Conservation (phyloP, 2,888 invertebrate genomes). For the Drosophila rellima region DNA sequence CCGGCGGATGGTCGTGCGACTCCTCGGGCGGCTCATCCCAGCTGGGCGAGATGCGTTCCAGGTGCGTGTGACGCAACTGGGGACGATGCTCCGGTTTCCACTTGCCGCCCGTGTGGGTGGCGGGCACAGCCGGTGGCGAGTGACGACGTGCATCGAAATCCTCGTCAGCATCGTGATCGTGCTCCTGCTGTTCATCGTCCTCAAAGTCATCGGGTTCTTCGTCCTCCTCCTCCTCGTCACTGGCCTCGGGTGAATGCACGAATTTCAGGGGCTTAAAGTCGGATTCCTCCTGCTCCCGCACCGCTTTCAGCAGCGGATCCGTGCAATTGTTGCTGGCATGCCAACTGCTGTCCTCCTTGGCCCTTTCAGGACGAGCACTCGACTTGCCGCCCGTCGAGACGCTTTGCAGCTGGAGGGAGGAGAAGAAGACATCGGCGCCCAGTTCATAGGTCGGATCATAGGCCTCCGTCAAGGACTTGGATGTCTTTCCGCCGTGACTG, state of each 20-base stretch:
- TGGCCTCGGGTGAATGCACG: conserved; percentile 72
- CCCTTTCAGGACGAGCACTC: conserved; percentile 44
- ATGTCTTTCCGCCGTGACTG: conserved; percentile 79
- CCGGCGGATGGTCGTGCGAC: conserved; percentile 87
- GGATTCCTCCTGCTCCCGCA: conserved; percentile 87
- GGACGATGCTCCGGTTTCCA: conserved; percentile 90
- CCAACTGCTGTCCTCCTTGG: conserved; percentile 63
- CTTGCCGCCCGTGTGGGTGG: conserved; percentile 89
- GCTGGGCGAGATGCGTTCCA: conserved; percentile 84
- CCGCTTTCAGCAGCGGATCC: conserved; percentile 88
- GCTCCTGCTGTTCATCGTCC: conserved; percentile 57
- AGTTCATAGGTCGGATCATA: conserved; percentile 88
- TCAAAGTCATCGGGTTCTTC: conserved; percentile 86
- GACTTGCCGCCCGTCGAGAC: conserved; percentile 86
- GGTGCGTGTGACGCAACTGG: conserved; percentile 70
- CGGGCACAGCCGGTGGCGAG: conserved; percentile 86
- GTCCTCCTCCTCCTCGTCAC: conserved; percentile 86
- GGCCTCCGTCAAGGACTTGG: conserved; percentile 80
- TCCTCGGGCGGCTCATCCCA: conserved; percentile 87
- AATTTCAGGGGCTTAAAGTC: conserved; percentile 82
- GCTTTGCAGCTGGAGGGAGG: conserved; percentile 92
- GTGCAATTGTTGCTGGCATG: conserved; percentile 49
- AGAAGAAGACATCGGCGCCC: conserved; percentile 95
- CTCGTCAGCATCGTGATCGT: conserved; percentile 59
- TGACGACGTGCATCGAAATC: conserved; percentile 56